Base-by-base conservation (phyloP, 2,888 invertebrate genomes). In the Iphiclides podalirius region DNA sequence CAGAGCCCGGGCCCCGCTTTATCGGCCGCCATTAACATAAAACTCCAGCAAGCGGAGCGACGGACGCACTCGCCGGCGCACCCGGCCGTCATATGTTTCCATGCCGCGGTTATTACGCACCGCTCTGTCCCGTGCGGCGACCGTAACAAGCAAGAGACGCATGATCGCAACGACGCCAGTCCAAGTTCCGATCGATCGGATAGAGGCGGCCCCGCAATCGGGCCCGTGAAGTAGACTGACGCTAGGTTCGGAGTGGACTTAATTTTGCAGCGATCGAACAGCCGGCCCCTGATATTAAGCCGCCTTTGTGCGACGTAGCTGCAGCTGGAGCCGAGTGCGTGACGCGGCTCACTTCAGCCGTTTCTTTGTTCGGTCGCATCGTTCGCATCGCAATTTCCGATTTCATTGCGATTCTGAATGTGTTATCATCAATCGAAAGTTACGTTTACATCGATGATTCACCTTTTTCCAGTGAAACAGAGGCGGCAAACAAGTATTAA, bases 1-100 rank as follows among this genome's bases (percentile, higher is more conserved):
- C n/a, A n/a, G n/a, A n/a, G n/a, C 75, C 68, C 67, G 70, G 72
- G 72, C 77, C 73, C 70, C 79, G 80, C 77, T 81, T 83, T 85
- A 86, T 85, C 79, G 85, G 71, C 61, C 62, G 70, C 62, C 75
- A 86, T 87, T 87, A 85, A 81, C 84, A 87, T 87, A 86, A 81
- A 81, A 73, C 79, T 75, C 71, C 70, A 67, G 72, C 69, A 72
- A 68, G 70, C 73, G 71, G 72, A 70, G 73, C 68, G 74, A 66
- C 70, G 70, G 66, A 67, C 66, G 70, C 72, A 73, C 75, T 79
- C 73, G 72, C 73, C 72, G 66, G 61, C 67, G 72, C 75, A 70
- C 69, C 68, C 66, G 63, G 69, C 73, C 57, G 70, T 75, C 75
- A 72, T 74, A 68, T 72, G 71, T 66, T 39, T 42, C 31, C 20